phyloP scores from a whole-genome alignment of 2,113 vertebrate genomes.

The Otolemur garnettii region DNA sequence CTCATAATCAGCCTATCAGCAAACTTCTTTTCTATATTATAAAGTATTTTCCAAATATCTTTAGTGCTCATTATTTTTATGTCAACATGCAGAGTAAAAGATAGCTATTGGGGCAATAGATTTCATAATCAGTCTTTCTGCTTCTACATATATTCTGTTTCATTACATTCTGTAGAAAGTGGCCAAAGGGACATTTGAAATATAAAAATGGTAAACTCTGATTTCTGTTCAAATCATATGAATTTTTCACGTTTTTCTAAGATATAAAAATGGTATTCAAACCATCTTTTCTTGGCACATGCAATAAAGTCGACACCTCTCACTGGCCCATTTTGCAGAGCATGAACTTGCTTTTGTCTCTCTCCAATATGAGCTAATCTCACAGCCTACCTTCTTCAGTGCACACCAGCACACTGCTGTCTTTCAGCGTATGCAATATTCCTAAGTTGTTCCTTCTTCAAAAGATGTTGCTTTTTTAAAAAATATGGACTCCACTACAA shows the following conservation, averaged over 20 bases:
- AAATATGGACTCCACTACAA: background rate
- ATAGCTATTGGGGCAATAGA: fast-evolving
- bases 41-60: background rate
- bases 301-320: background rate
- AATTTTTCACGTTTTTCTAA: background rate
- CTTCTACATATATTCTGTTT: background rate
- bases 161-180: background rate
- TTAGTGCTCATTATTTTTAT: background rate
- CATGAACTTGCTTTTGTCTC: too few relatives aligned
- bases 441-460: background rate
- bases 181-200: background rate
- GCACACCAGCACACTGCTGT: background rate
- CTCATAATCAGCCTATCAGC: background rate
- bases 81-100: background rate
- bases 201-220: background rate
- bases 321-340: fast-evolving
- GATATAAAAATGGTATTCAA: background rate
- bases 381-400: background rate
- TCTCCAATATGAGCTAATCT: background rate
- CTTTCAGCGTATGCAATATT: background rate
- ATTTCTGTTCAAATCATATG: too few relatives aligned
- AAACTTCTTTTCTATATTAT: background rate
- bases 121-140: background rate
- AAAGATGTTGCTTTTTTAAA: background rate
- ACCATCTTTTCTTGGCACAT: background rate